Percentiles rank a stretch among this genome's conserved stretches.
Evolutionary conservation across 92 coral and sea anemone genomes (phyloP).

Genomic region (Pocillopora grandis): DNA sequence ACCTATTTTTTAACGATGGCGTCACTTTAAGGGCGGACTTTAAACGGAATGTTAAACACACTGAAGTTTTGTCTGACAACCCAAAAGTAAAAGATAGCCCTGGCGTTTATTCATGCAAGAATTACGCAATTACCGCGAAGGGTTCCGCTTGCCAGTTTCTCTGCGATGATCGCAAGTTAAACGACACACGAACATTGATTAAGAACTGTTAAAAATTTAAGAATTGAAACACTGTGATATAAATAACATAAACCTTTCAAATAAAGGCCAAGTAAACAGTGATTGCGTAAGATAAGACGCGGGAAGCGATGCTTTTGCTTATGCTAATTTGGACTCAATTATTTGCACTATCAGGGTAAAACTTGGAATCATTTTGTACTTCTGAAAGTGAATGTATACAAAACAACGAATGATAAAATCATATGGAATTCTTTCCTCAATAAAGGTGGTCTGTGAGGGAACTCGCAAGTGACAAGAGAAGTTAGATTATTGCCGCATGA

Average conservation of each 20-base stretch:
- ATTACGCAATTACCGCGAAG: neutral
- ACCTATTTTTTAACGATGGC: no score
- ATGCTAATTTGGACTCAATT: neutral
- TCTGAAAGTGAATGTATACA: neutral
- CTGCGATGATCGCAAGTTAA: neutral
- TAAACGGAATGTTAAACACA: no score
- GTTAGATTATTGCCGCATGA: neutral
- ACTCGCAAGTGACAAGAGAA: neutral
- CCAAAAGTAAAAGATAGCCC: no score
- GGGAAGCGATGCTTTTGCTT: neutral
- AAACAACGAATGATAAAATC: neutral
- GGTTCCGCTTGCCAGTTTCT: neutral
- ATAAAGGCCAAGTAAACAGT: neutral
- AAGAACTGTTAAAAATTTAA: neutral
- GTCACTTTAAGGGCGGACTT: neutral
- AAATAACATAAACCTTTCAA: neutral
- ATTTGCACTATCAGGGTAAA: neutral
- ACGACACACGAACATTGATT: neutral
- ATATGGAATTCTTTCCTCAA: neutral
- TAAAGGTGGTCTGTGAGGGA: neutral
- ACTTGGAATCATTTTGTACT: neutral
- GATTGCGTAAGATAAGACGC: neutral
- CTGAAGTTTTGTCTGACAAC: no score
- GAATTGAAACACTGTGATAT: neutral
- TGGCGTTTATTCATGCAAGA: slow-evolving; percentile 8